These are phyloP conservation scores for Rhynchophorus ferrugineus DNA, from an alignment of 1,140 invertebrate genomes.

Conservation along the genomic window DNA sequence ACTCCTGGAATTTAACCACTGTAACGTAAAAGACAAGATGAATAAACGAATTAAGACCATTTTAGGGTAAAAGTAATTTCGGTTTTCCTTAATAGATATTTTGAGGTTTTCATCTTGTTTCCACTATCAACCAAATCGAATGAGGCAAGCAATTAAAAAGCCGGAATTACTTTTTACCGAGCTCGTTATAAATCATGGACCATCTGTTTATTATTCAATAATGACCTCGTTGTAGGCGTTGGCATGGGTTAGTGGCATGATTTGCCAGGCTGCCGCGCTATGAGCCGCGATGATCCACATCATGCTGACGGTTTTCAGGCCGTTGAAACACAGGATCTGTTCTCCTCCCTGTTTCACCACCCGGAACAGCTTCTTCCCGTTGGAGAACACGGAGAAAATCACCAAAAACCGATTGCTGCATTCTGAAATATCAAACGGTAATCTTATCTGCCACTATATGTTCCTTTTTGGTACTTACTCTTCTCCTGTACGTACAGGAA, in stretches of 20 bases:
- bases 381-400: constrained; percentile 26
- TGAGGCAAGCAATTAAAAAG: no score
- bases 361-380: constrained; percentile 26
- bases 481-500: no score
- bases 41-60: no score
- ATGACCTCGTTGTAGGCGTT: background rate
- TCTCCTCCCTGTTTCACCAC: constrained; percentile 12
- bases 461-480: no score
- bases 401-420: constrained; percentile 6
- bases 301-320: constrained; percentile 36
- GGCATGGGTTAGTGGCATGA: background rate
- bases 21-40: constrained; percentile 6
- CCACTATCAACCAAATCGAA: no score
- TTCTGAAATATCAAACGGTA: constrained; percentile 12
- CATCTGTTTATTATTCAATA: background rate
- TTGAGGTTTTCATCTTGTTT: no score
- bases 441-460: background rate
- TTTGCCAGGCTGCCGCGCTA: constrained; percentile 3
- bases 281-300: constrained; percentile 35
- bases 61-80: no score
- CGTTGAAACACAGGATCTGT: constrained; percentile 34
- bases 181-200: no score
- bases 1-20: constrained; percentile 14
- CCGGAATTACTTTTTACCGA: no score
- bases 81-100: no score